Evolutionary conservation across 1,140 invertebrate genomes (phyloP), one percentile per base, ranked within the genome.

Genomic region (Habropoda laboriosa): DNA sequence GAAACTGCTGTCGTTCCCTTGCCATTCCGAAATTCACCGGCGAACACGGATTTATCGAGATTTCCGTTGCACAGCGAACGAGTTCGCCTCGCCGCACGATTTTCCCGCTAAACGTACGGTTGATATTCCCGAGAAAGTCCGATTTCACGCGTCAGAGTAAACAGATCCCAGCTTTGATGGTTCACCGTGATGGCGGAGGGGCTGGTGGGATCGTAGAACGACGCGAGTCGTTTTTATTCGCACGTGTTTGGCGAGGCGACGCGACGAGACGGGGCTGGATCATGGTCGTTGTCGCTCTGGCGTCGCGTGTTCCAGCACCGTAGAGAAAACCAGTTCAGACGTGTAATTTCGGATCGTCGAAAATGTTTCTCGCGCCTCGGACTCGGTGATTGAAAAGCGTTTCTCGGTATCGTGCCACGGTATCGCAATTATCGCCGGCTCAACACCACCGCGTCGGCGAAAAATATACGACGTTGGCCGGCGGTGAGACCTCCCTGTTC

Each of bases 1-100:
- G 83, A 85, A 85, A 61, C 82, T 73, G 63, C 83, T 85, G 82
- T 84, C 83, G 73, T 85, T 57, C 83, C 58, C 18, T n/a, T 32
- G 51, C 51, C 79, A 68, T 79, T 81, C 47, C 60, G 30, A 13
- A 63, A 85, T 84, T 73, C 72, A 66, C 75, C 32, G 38, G 1
- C 53, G 27, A 24, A 10, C 51, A 8, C 60, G 49, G 49, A 57
- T 83, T 85, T 74, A 84, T 85, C 82, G 79, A 71, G 67, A 71
- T 78, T n/a, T 58, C 66, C 76, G 55, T 55, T 66, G 30, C 82
- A 82, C 24, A 40, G 32, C 47, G 74, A 47, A 30, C 66, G 53
- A 24, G 27, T 24, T 7, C 40, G 42, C 40, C 78, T 38, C 38
- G 32, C 27, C 24, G 16, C 45, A 21, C 45, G 51, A 66, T 84